Evolutionary conservation across 2,888 invertebrate genomes (phyloP), one percentile per base, ranked within the genome.

Genomic region (Limenitis arthemis): DNA sequence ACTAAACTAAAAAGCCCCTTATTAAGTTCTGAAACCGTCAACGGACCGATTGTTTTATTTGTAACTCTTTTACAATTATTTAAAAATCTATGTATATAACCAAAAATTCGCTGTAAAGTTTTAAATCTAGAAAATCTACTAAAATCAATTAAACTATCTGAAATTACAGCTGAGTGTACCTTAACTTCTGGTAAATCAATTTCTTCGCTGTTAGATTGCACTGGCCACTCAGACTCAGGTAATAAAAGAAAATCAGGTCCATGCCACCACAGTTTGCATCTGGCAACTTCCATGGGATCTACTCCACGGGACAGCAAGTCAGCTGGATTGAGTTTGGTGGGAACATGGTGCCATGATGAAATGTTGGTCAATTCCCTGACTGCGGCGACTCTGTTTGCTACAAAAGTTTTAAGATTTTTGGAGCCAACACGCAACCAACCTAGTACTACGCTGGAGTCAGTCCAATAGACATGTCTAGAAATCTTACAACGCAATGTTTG

Each of bases 331-430:
- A 28, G 3, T n/a, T 49, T 31, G 5, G 49, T 48, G 11, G 36
- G 37, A 6, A 56, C 43, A 44, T 54, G 54, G 6, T 29, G 30
- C 54, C 57, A 57, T 4, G 32, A 6, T 7, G 38, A 39, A 37
- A 6, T 12, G 1, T 47, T 8, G 4, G 61, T 58, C 3, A 56
- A 28, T 2, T 59, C 48, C 34, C 60, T 51, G 12, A 63, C 59
- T 41, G 57, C 56, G 7, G 12, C 31, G 0, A 62, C 57, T 11
- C 63, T 47, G 41, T 62, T 58, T 3, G 51, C 8, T 5, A 62
- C 62, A 49, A 61, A 64, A 0, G 55, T 46, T 49, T 64, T 58
- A 5, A 61, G 31, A 28, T 40, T 41, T 12, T 49, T 43, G 8
- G 44, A 34, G 7, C 20, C 32, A 8, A 5, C 29, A 2, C 32